Evolutionary conservation across 2,888 invertebrate genomes (phyloP), one percentile per base, ranked within the genome.

Genomic region (Zygaena filipendulae): DNA sequence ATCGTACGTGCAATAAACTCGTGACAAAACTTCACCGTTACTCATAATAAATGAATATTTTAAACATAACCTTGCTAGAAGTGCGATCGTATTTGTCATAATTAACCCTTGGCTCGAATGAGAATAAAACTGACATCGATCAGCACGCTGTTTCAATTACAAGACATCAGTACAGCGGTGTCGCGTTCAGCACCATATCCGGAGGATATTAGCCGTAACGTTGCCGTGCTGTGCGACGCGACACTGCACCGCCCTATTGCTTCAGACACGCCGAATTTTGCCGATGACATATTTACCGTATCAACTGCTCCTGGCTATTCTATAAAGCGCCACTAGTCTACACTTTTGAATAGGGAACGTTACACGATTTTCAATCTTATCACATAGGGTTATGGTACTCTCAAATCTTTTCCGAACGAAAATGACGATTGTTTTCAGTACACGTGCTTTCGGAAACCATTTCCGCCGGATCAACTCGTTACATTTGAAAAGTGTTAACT

Each of bases 71-170:
- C n/a, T n/a, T n/a, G n/a, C n/a, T n/a, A n/a, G n/a, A n/a, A n/a
- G n/a, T n/a, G n/a, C n/a, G n/a, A n/a, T n/a, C n/a, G n/a, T n/a
- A n/a, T n/a, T n/a, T n/a, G n/a, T n/a, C n/a, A n/a, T n/a, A n/a
- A n/a, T n/a, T n/a, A n/a, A n/a, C n/a, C n/a, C n/a, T n/a, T n/a
- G n/a, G n/a, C n/a, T n/a, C n/a, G n/a, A n/a, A n/a, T n/a, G n/a
- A n/a, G n/a, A n/a, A n/a, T n/a, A n/a, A n/a, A 69, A 66, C 4
- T 7, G 16, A 16, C 16, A 16, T 7, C 7, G 7, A 72, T 68
- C 62, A 62, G 57, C 72, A 70, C 67, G 49, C 63, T 57, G 61
- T 57, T 71, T 71, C 74, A 69, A 74, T 77, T 72, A 75, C 59
- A 61, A 47, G 61, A 62, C 63, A 64, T 67, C 68, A 64, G 67